These are phyloP conservation scores for Galagoides demidoff DNA, from an alignment of 2,797 vertebrate species.

Conservation along the genomic window DNA sequence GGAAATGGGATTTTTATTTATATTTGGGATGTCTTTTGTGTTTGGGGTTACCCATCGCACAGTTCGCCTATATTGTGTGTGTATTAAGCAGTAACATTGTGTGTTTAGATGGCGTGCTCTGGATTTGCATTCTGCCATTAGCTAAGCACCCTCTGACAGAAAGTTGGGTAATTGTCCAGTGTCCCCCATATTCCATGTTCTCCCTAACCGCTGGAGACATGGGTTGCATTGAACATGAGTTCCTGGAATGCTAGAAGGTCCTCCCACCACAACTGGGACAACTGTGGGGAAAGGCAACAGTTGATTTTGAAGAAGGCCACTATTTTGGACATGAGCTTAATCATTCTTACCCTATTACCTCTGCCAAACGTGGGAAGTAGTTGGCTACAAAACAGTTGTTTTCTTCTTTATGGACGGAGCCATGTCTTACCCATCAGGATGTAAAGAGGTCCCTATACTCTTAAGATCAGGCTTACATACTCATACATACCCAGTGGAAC, in stretches of 20 bases:
- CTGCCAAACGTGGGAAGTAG: neutral
- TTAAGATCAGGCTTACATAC: neutral
- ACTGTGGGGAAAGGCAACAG: neutral
- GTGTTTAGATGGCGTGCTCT: neutral
- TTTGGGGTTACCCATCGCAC: neutral
- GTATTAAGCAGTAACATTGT: neutral
- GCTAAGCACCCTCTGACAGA: neutral
- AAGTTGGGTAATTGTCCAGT: neutral
- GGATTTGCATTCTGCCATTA: neutral
- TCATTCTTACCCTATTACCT: neutral
- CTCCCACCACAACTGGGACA: neutral
- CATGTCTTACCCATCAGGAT: neutral
- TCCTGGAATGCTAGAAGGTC: neutral
- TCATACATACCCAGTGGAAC: neutral
- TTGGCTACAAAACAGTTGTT: neutral
- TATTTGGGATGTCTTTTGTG: neutral
- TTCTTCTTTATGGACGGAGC: neutral
- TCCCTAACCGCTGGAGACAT: neutral
- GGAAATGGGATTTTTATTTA: neutral
- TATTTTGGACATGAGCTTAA: neutral
- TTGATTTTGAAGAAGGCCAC: conserved; percentile 15
- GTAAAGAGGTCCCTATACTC: neutral
- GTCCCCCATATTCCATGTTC: neutral
- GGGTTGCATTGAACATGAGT: neutral
- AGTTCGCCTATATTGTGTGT: neutral